Base-by-base conservation (phyloP, 1,140 invertebrate species). In the Pemphigus obesinymphae region DNA sequence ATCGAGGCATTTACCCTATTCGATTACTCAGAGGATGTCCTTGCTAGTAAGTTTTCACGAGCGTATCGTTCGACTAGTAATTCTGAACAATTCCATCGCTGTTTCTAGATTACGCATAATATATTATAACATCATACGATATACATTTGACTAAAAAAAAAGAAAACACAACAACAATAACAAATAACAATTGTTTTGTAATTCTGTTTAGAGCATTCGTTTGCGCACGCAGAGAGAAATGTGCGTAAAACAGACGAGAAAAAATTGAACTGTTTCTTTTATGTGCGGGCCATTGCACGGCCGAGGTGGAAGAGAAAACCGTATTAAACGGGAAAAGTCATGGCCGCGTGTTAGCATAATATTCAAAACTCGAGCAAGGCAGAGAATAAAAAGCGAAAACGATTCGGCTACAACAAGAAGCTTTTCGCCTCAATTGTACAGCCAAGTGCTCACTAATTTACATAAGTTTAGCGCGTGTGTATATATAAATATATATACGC, bases 321-420 rank as follows among this genome's bases (percentile, higher is more conserved):
- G 10, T 73, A 73, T 73, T 73, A 73, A 73, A 48, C 15, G 23
- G 45, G n/a, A n/a, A 48, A 72, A 73, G 26, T 43, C 70, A 73
- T 37, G 61, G 34, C 63, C 37, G 70, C 17, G 66, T 45, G 23
- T 48, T n/a, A 73, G 70, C 63, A 37, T 37, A 20, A 58, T 23
- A 58, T 40, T 10, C 20, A 66, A 66, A 70, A 58, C 37, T 5
- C 43, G 43, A 45, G 37, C 31, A 26, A 10, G 13, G 45, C 40
- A 7, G 29, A 50, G 20, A 75, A 75, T 73, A 75, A 75, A 50
- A 75, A 75, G 43, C 37, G 26, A 50, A 75, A 53, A 75, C 72
- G 72, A 53, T 53, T 75, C 13, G 29, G 72, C 20, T 29, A 17
- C 29, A 23, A 70, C 68, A n/a, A 70, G 37, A 43, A 70, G 68